Evolutionary conservation across 2,888 invertebrate genomes (phyloP).

Genomic region (Lacanobia oleracea): DNA sequence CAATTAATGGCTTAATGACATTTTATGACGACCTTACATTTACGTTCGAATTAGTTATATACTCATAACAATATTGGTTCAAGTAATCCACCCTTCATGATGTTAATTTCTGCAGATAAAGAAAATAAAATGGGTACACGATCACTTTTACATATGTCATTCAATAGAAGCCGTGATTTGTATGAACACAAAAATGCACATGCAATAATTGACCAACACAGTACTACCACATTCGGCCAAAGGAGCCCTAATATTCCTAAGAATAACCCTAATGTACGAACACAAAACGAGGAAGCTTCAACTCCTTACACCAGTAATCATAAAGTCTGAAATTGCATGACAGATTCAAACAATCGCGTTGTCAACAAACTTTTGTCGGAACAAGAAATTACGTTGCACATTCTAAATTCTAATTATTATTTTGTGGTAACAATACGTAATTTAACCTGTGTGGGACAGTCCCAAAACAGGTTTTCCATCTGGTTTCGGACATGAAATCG

Average conservation of each 20-base stretch:
- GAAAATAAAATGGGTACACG: not conserved
- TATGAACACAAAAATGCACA: slow-evolving; percentile 30
- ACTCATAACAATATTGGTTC: slow-evolving; percentile 9
- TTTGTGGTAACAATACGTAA: slow-evolving; percentile 76
- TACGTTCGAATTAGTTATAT: not conserved
- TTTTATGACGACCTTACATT: slow-evolving; percentile 22
- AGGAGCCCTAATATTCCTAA: slow-evolving; percentile 35
- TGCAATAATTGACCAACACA: slow-evolving; percentile 29
- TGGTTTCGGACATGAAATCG: slow-evolving; percentile 69
- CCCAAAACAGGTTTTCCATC: slow-evolving; percentile 72
- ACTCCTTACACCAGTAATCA: not conserved
- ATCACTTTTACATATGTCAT: not conserved
- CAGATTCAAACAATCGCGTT: slow-evolving; percentile 38
- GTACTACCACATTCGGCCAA: not conserved
- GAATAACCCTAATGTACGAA: slow-evolving; percentile 22
- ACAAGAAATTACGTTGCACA: slow-evolving; percentile 62
- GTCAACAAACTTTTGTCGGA: slow-evolving; percentile 57
- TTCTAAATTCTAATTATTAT: slow-evolving; percentile 63
- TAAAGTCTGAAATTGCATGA: slow-evolving; percentile 29
- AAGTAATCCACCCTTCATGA: not conserved
- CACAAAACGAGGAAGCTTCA: slow-evolving; percentile 17
- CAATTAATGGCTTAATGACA: slow-evolving; percentile 32
- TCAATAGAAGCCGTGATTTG: not conserved
- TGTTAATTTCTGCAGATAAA: not conserved
- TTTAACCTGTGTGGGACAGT: slow-evolving; percentile 83